Evolutionary conservation across 2,797 vertebrate species (phyloP), one percentile per base, ranked within the genome.

Genomic region (Tangara arthus): DNA sequence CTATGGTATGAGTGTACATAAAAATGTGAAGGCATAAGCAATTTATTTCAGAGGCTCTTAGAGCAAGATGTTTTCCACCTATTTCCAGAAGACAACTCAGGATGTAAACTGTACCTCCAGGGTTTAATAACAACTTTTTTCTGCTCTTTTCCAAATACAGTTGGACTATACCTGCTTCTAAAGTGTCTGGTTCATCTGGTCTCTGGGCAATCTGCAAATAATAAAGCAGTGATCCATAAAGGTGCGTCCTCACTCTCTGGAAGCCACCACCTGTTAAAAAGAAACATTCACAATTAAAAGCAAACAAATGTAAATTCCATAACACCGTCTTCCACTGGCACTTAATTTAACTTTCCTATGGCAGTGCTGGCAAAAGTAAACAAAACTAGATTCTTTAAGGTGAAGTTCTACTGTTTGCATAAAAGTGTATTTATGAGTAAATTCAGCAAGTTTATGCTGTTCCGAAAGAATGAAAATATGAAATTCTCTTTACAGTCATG

Each of bases 191-290:
- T 91, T 99, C 99, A 84, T 99, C 99, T 9, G 99, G 99, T 96
- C 99, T 99, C 98, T 99, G 99, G 24, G 99, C 98, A 12, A 99
- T 99, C 97, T 99, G 99, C 61, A 99, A 97, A 94, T 99, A 99
- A 96, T 99, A 99, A 41, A 99, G 98, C 91, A 99, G 96, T 50
- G 99, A 98, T 89, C 99, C 99, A 21, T 99, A 99, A 59, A 99
- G 97, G 90, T 99, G 99, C 1, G 99, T 99, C 80, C 99, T 98
- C 50, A 99, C 98, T 75, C 99, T 98, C 94, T 99, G 99, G 97
- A 99, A 99, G 35, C 99, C 99, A 23, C 99, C 99, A 91, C 99
- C 99, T 99, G 90, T 70, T 59, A 71, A 89, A 1, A 84, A 66
- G 49, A 97, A 61, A 59, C 32, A 70, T 55, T 80, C 32, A 17